Percentiles rank a stretch among this genome's conserved stretches.
Conservation (phyloP, 2,113 vertebrate genomes). For the Corythornis cristatus region DNA sequence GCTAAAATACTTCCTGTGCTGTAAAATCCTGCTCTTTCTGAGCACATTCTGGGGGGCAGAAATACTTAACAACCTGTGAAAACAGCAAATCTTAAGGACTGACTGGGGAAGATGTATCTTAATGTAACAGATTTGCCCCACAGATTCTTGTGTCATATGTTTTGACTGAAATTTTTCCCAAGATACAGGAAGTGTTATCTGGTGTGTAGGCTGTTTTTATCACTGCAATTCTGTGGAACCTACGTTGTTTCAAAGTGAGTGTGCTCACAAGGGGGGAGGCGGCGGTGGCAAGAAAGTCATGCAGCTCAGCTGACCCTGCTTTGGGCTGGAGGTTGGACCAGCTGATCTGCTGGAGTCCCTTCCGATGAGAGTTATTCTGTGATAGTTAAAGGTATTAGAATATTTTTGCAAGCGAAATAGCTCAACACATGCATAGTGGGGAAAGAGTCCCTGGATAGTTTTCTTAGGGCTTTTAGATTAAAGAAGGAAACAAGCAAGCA, state of each 20-base stretch:
- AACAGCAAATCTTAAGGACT: neutral
- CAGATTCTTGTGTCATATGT: neutral
- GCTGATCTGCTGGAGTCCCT: neutral
- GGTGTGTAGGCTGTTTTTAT: neutral
- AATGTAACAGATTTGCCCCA: neutral
- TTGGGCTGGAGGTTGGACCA: neutral
- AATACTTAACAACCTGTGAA: neutral
- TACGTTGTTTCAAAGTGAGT: neutral
- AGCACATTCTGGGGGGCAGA: neutral
- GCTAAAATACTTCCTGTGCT: neutral
- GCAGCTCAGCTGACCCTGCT: neutral
- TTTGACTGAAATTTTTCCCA: neutral
- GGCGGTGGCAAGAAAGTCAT: neutral
- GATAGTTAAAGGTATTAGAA: neutral
- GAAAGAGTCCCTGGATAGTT: neutral
- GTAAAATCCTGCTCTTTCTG: neutral
- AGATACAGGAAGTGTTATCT: neutral
- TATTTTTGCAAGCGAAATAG: neutral
- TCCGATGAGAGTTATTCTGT: neutral
- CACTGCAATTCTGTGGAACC: neutral
- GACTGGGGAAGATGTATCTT: neutral
- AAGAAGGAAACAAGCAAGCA: neutral
- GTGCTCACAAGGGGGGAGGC: rapidly evolving
- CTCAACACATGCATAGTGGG: rapidly evolving
- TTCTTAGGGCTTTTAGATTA: neutral